Percentiles rank a stretch among this genome's conserved stretches.
Conservation (phyloP, 2,113 vertebrate species). For the Hoplias malabaricus region DNA sequence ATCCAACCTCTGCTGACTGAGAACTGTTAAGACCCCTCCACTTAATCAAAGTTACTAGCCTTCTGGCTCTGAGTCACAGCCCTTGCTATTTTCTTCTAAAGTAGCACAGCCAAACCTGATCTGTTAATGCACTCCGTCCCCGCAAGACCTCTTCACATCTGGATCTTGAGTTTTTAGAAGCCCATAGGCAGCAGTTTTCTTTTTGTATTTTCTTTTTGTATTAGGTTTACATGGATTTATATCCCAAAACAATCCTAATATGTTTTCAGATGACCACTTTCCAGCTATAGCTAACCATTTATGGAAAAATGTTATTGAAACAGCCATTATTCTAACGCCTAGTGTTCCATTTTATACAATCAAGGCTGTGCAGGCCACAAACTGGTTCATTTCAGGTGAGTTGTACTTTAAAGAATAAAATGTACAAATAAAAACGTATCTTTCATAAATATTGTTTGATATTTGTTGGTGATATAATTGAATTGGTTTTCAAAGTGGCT, state of each 20-base stretch:
- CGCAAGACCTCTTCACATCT: neutral
- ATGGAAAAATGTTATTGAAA: too few relatives aligned
- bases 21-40: constrained; percentile 45
- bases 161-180: neutral
- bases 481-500: too few relatives aligned
- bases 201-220: neutral
- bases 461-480: too few relatives aligned
- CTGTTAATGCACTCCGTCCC: neutral
- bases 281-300: too few relatives aligned
- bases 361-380: too few relatives aligned
- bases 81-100: constrained; percentile 11
- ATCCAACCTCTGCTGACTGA: constrained; percentile 37
- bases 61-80: constrained; percentile 36
- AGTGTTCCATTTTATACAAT: too few relatives aligned
- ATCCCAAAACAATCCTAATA: neutral
- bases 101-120: neutral
- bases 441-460: too few relatives aligned
- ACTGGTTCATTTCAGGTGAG: too few relatives aligned
- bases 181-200: too few relatives aligned
- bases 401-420: too few relatives aligned
- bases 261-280: neutral
- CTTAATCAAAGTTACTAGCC: constrained; percentile 54
- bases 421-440: too few relatives aligned
- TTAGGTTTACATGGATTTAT: neutral
- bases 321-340: too few relatives aligned